Evolutionary conservation across 2,797 vertebrate genomes (phyloP).

Genomic region (Myotis planiceps): DNA sequence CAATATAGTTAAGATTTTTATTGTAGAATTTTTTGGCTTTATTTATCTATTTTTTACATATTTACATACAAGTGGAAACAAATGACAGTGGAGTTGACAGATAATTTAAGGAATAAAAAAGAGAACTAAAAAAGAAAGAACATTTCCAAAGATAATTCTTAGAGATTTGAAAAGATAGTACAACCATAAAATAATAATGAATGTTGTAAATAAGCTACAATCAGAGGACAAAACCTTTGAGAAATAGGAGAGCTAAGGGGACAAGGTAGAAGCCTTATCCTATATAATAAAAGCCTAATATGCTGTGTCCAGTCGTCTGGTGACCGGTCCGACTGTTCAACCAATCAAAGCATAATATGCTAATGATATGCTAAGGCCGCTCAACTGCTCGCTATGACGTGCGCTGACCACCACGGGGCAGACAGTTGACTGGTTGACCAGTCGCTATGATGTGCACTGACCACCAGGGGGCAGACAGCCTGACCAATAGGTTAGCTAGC

Average conservation of each 20-base stretch:
- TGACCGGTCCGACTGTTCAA: too few species aligned
- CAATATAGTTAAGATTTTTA: neutral
- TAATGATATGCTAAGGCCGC: too few species aligned
- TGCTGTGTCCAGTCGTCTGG: too few species aligned
- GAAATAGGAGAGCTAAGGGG: neutral
- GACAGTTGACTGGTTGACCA: too few species aligned
- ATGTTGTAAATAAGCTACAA: neutral
- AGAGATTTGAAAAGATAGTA: slow-evolving; percentile 12
- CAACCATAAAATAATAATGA: slow-evolving; percentile 14
- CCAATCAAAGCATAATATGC: too few species aligned
- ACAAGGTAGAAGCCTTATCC: neutral
- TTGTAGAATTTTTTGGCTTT: neutral
- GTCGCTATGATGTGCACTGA: too few species aligned
- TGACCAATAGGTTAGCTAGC: too few species aligned
- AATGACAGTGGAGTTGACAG: neutral
- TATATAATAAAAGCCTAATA: too few species aligned
- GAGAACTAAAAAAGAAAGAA: neutral
- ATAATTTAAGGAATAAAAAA: neutral
- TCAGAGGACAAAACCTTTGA: neutral
- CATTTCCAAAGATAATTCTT: neutral
- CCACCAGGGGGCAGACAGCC: too few species aligned
- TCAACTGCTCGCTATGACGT: too few species aligned
- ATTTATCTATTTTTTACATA: neutral
- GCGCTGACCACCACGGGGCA: too few species aligned
- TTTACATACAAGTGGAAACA: neutral